phyloP scores from a whole-genome alignment of 1,140 invertebrate genomes.

The Drosophila melanica region DNA sequence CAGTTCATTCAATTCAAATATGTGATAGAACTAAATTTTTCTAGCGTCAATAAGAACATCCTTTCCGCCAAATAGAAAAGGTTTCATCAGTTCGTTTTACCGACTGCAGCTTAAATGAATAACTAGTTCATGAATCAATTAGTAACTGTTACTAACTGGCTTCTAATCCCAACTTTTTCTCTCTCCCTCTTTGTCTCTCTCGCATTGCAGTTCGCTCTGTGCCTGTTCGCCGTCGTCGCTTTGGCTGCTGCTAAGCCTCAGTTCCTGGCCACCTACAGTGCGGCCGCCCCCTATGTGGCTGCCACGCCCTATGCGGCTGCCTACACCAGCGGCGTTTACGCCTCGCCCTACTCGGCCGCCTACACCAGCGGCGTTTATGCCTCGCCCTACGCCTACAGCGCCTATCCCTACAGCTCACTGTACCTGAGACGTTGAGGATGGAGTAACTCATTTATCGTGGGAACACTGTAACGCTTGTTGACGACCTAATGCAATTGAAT shows the following conservation, averaged over 20 bases:
- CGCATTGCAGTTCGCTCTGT: constrained; percentile 67
- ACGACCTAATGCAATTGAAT: constrained; percentile 41
- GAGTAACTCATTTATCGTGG: background rate
- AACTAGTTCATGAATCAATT: background rate
- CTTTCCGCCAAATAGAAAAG: too few species aligned
- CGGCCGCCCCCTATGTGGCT: constrained; percentile 58
- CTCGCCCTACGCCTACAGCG: constrained; percentile 65
- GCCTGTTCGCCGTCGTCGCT: constrained; percentile 73
- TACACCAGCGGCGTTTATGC: constrained; percentile 70
- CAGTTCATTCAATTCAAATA: too few species aligned
- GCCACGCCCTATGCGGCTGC: constrained; percentile 66
- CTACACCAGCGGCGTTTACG: constrained; percentile 64
- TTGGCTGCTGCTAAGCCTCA: constrained; percentile 74
- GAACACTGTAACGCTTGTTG: constrained; percentile 42
- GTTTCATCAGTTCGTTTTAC: background rate
- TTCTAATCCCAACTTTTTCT: background rate
- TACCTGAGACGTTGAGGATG: constrained; percentile 61
- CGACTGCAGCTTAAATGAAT: background rate
- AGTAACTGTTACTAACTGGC: background rate
- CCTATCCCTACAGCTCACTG: constrained; percentile 70
- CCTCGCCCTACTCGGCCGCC: constrained; percentile 61
- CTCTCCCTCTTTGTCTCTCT: background rate
- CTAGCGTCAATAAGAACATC: too few species aligned
- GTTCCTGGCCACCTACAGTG: constrained; percentile 65
- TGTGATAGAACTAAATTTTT: too few species aligned